phyloP scores from a whole-genome alignment of 2,888 invertebrate species.

The Amiota communis region DNA sequence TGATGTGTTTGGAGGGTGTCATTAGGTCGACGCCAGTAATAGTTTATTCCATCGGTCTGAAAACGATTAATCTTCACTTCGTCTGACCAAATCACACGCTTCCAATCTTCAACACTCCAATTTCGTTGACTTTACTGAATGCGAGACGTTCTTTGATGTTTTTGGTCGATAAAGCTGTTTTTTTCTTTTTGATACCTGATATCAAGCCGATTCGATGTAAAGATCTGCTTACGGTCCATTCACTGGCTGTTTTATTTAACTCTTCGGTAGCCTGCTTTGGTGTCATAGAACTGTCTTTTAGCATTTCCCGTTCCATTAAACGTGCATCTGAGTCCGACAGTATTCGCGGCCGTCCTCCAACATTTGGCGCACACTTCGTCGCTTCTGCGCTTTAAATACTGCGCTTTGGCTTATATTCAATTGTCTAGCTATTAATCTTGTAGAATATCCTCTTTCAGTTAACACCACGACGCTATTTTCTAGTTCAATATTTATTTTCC shows the following conservation, averaged over 20 bases:
- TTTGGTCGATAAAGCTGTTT: slow-evolving; percentile 20
- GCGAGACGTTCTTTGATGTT: slow-evolving; percentile 24
- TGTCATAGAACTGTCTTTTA: too few relatives aligned
- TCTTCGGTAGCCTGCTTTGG: not conserved
- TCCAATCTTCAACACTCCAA: slow-evolving; percentile 32
- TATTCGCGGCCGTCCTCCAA: not conserved
- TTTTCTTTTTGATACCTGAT: slow-evolving; percentile 22
- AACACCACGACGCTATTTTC: too few relatives aligned
- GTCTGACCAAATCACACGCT: slow-evolving; percentile 32
- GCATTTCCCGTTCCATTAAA: too few relatives aligned
- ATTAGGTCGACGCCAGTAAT: not conserved
- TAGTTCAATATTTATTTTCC: too few relatives aligned
- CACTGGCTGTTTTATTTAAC: slow-evolving; percentile 24
- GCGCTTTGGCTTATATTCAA: too few relatives aligned
- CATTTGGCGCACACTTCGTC: too few relatives aligned
- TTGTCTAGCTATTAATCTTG: too few relatives aligned
- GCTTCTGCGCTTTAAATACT: too few relatives aligned
- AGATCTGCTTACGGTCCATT: slow-evolving; percentile 30
- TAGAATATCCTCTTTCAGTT: too few relatives aligned
- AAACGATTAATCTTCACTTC: slow-evolving; percentile 25
- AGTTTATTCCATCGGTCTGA: not conserved
- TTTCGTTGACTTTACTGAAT: slow-evolving; percentile 23
- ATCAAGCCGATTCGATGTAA: slow-evolving; percentile 6
- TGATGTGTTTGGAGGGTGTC: slow-evolving; percentile 17
- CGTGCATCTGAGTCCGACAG: not conserved